Base-by-base conservation (phyloP, 2,888 invertebrate species). In the Netelia virgata region DNA sequence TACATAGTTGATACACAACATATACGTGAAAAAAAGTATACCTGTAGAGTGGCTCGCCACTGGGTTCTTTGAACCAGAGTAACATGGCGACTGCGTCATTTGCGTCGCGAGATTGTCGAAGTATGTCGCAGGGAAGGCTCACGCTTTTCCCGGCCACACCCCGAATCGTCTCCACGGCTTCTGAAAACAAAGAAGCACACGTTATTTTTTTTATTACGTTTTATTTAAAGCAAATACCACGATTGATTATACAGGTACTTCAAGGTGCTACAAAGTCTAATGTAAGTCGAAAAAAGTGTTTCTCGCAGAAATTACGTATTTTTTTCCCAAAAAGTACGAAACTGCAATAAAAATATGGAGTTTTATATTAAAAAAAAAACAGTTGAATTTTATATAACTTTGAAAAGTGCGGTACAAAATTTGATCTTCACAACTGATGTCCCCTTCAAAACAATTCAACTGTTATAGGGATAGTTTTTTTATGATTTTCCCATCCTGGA, bases 31-130 rank as follows among this genome's bases (percentile, higher is more conserved):
- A 14, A 47, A 14, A 47, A 14, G 14, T 47, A 47, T 94, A 98
- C 98, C 97, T 98, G 95, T 97, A 98, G 57, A 93, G 90, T 16
- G 92, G 92, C 91, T 97, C 97, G 64, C 97, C 97, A 90, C 97
- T 97, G 75, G 96, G 96, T 93, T 97, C 97, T 92, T 97, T 97
- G 94, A 97, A 98, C 98, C 98, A 98, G 53, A 98, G 95, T 88
- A 98, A 97, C 97, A 98, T 97, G 90, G 97, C 97, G 82, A 98
- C 97, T 61, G 96, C 96, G 94, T 98, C 98, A 91, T 97, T 97
- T 76, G 96, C 95, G 91, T 97, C 96, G 87, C 96, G 95, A 9
- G 98, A 97, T 90, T 96, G 96, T 53, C 84, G 87, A 74, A 87
- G 86, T 89, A 98, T 97, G 94, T 98, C 97, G 94, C 98, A 98